These are phyloP conservation scores for Corydoras sp. DNA, from an alignment of 2,113 vertebrate species.

Conservation along the genomic window DNA sequence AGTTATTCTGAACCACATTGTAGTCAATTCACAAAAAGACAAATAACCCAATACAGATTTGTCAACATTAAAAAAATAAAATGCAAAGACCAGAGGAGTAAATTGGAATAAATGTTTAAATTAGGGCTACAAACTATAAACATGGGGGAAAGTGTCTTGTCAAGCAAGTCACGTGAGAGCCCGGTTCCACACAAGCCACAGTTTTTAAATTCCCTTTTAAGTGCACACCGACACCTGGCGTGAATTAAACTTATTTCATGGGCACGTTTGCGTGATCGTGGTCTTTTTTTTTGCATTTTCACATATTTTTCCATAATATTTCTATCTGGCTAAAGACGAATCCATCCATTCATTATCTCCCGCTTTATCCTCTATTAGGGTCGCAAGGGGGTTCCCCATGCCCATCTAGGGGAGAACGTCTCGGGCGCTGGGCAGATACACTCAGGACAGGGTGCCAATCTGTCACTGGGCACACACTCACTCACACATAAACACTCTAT, in stretches of 20 bases:
- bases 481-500: no score
- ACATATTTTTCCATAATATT: no score
- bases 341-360: no score
- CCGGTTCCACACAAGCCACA: constrained; percentile 62
- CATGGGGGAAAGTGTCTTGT: constrained; percentile 60
- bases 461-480: no score
- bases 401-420: no score
- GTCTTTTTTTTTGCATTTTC: no score
- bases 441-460: no score
- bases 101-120: constrained; percentile 58
- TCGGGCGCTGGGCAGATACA: no score
- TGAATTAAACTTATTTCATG: constrained; percentile 68
- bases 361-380: no score
- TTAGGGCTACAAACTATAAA: constrained; percentile 52
- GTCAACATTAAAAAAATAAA: constrained; percentile 54
- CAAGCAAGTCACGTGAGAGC: constrained; percentile 62
- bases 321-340: no score
- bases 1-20: constrained; percentile 51
- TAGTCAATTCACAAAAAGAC: constrained; percentile 52
- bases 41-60: constrained; percentile 57
- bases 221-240: constrained; percentile 59
- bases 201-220: constrained; percentile 66
- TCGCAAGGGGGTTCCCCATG: no score
- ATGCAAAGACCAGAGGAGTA: constrained; percentile 54
- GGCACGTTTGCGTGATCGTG: constrained; percentile 48